Evolutionary conservation across 2,888 invertebrate species (phyloP).

Genomic region (Tenthredo livida): DNA sequence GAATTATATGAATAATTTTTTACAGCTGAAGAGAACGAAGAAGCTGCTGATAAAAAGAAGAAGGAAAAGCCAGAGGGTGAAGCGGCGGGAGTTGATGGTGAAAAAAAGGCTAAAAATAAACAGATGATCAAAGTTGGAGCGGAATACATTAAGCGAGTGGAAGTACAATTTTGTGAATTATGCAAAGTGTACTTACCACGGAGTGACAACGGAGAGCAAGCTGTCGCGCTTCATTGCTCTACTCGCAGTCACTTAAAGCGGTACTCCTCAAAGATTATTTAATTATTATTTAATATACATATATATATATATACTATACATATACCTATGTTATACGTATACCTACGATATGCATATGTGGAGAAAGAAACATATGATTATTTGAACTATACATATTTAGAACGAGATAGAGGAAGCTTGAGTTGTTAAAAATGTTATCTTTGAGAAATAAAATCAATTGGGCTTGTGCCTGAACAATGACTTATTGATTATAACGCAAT

Average conservation of each 20-base stretch:
- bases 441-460: slow-evolving; percentile 40
- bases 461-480: slow-evolving; percentile 35
- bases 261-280: slow-evolving; percentile 59
- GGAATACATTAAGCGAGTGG: slow-evolving; percentile 88
- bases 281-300: slow-evolving; percentile 6
- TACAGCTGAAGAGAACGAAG: slow-evolving; percentile 80
- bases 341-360: background rate
- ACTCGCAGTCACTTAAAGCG: slow-evolving; percentile 88
- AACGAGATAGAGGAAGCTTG: background rate
- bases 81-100: slow-evolving; percentile 73
- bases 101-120: slow-evolving; percentile 81
- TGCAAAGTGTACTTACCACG: slow-evolving; percentile 88
- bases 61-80: slow-evolving; percentile 75
- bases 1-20: background rate
- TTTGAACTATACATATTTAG: slow-evolving; percentile 1
- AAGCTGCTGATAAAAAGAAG: slow-evolving; percentile 81
- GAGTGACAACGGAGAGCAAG: slow-evolving; percentile 81
- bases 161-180: slow-evolving; percentile 89
- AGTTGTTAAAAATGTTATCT: slow-evolving; percentile 46
- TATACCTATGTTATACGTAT: slow-evolving; percentile 3
- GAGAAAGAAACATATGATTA: slow-evolving; percentile 2
- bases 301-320: background rate
- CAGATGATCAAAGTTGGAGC: slow-evolving; percentile 87
- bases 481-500: slow-evolving; percentile 35
- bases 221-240: slow-evolving; percentile 87